Base-by-base conservation (phyloP, 2,113 vertebrate species). In the Pomatostomus ruficeps region DNA sequence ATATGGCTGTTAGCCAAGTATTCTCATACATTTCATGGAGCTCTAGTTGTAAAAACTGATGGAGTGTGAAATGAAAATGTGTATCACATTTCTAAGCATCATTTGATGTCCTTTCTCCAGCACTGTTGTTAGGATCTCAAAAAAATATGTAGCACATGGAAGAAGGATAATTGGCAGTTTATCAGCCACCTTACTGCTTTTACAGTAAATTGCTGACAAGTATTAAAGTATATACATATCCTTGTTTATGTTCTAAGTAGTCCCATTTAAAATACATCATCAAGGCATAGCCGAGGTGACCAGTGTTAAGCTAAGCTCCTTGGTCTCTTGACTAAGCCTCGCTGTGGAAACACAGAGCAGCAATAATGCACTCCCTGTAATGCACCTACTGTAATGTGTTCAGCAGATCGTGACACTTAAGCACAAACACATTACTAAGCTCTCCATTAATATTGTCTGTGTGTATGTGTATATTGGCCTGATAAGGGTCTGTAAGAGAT, bases 1-100 rank as follows among this genome's bases (percentile, higher is more conserved):
- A 95, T 96, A 87, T 97, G 98, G 97, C 97, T 88, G 91, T 96
- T 97, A 96, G 97, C 98, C 97, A 98, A 91, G 77, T 85, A 72
- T 96, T 94, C 95, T 97, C 97, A 96, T 95, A 97, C 95, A 93
- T 98, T 98, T 97, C 97, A 93, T 96, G 96, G 97, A 97, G 91
- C 96, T 97, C 85, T 93, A 95, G 98, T 97, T 98, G 98, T 98
- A 98, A 98, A 98, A 98, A 93, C 98, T 97, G 98, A 98, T 98
- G 98, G 97, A 98, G 98, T 98, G 98, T 98, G 98, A 99, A 98
- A 99, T 98, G 98, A 98, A 98, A 98, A 98, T 98, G 98, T 98
- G 98, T 98, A 98, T 98, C 98, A 95, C 98, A 98, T 98, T 98
- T 98, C 98, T 98, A 98, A 98, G 98, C 98, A 97, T 98, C 98